phyloP scores from a whole-genome alignment of 2,888 invertebrate species.

The Tetranychus piercei region DNA sequence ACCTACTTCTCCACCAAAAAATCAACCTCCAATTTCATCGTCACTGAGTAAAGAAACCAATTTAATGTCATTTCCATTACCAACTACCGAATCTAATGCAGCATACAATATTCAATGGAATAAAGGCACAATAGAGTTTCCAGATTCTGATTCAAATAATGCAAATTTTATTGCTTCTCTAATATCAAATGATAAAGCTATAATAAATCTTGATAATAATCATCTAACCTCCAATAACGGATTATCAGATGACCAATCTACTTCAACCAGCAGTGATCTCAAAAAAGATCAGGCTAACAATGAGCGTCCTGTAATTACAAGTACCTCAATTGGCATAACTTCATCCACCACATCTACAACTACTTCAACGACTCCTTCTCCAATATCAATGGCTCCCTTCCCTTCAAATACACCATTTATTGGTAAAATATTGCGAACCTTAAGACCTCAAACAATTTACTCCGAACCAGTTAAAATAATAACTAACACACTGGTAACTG shows the following conservation, averaged over 20 bases:
- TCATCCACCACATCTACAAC: background rate
- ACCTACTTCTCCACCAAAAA: background rate
- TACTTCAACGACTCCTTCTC: slow-evolving; percentile 18
- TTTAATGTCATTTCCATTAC: background rate
- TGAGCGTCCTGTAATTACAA: slow-evolving; percentile 13
- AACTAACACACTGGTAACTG: background rate
- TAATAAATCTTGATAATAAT: background rate
- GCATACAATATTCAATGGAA: background rate
- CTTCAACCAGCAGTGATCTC: background rate
- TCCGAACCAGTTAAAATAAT: slow-evolving; percentile 4
- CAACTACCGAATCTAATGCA: background rate
- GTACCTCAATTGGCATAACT: slow-evolving; percentile 18
- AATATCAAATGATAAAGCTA: background rate
- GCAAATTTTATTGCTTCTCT: background rate
- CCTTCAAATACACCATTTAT: background rate
- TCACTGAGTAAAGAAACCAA: background rate
- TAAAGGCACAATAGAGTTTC: background rate
- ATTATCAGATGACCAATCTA: background rate
- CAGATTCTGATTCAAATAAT: background rate
- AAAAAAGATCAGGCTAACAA: slow-evolving; percentile 13
- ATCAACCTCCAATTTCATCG: background rate
- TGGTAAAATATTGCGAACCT: background rate
- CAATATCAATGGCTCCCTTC: slow-evolving; percentile 13
- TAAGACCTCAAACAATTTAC: slow-evolving; percentile 1
- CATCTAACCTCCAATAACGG: background rate